Base-by-base conservation (phyloP, 2,888 invertebrate species). In the Uropetala carovei region DNA sequence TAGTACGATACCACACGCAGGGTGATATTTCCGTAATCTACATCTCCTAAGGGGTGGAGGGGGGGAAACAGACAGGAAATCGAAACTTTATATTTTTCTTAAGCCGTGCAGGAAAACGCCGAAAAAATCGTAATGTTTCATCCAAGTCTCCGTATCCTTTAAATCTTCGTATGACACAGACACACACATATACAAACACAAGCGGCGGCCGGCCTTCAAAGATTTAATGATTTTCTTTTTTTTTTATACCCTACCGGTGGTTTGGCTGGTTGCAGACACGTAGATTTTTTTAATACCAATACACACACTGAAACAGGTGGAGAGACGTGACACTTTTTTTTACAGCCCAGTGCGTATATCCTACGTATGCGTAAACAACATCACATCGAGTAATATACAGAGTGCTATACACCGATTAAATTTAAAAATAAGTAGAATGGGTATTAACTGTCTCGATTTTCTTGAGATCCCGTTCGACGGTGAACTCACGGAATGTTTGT, bases 231-330 rank as follows among this genome's bases (percentile, higher is more conserved):
- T 43, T 43, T 43, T 43, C n/a, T n/a, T n/a, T n/a, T n/a, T n/a
- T n/a, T n/a, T n/a, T n/a, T n/a, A n/a, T 43, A 43, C 5, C 5
- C 43, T 43, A 43, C 1, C 43, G 43, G 43, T 43, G 43, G 43
- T 43, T 43, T 1, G 43, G n/a, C n/a, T 43, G 43, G 43, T 13
- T 27, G 10, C 22, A 75, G 75, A 75, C 75, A 27, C 22, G 11
- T n/a, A n/a, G n/a, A 75, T 5, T n/a, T 27, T 75, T 14, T 18
- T 75, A n/a, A n/a, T 4, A 75, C 13, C 75, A 75, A 75, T 75
- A 13, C 75, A 27, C 75, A 75, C 75, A 75, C 43, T 43, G 43
- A 27, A 75, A 75, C 75, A 75, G 75, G 75, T 75, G 75, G 27
- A 75, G n/a, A n/a, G 3, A 13, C 4, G 22, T 13, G 13, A 4